Conservation (phyloP, 2,888 invertebrate species). For the Aromia moschata region DNA sequence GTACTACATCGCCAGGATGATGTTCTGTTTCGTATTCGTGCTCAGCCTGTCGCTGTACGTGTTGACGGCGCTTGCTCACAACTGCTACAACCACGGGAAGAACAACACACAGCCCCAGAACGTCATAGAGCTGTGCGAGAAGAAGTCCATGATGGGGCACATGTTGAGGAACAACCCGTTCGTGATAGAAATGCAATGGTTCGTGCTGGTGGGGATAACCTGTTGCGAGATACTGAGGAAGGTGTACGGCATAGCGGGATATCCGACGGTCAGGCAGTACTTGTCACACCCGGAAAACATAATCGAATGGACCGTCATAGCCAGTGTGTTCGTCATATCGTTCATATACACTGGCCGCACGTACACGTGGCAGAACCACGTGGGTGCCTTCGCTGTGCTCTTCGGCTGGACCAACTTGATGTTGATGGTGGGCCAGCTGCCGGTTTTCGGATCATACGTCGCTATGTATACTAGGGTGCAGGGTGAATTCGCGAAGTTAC, state of each 20-base stretch:
- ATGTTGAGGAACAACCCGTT: slow-evolving; percentile 78
- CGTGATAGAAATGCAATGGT: slow-evolving; percentile 86
- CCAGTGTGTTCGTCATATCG: slow-evolving; percentile 84
- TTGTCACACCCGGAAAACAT: slow-evolving; percentile 85
- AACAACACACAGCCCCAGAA: slow-evolving; percentile 76
- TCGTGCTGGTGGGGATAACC: slow-evolving; percentile 80
- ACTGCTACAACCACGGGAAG: slow-evolving; percentile 84
- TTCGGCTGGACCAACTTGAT: slow-evolving; percentile 91
- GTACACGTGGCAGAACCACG: slow-evolving; percentile 87
- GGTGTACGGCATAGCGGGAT: slow-evolving; percentile 83
- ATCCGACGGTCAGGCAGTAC: slow-evolving; percentile 83
- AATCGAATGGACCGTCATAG: slow-evolving; percentile 87
- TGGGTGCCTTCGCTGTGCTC: slow-evolving; percentile 86
- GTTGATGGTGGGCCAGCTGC: slow-evolving; percentile 89
- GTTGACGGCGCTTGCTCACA: slow-evolving; percentile 82
- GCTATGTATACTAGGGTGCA: slow-evolving; percentile 91
- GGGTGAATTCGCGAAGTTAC: slow-evolving; percentile 86
- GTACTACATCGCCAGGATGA: slow-evolving; percentile 82
- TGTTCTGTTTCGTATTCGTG: slow-evolving; percentile 83
- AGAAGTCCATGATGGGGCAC: slow-evolving; percentile 80
- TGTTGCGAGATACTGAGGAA: slow-evolving; percentile 83
- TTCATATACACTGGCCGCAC: slow-evolving; percentile 81
- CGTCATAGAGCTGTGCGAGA: slow-evolving; percentile 79
- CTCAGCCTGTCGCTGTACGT: slow-evolving; percentile 84
- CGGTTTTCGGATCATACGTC: slow-evolving; percentile 88